Percentiles rank a stretch among this genome's conserved stretches.
phyloP scores from a whole-genome alignment of 1,140 invertebrate species.

The Pararge aegeria region DNA sequence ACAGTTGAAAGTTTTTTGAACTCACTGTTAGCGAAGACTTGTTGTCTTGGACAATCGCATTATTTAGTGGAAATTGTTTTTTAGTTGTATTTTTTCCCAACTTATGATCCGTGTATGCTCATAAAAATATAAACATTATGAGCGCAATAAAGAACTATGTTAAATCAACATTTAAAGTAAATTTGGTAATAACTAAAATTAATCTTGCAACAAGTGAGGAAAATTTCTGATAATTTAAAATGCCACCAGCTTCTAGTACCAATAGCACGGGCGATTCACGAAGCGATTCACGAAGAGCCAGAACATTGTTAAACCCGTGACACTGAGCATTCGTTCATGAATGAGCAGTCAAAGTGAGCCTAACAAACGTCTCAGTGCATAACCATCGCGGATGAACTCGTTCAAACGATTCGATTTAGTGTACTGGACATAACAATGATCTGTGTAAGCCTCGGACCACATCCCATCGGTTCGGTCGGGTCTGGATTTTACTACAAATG shows the following conservation, averaged over 20 bases:
- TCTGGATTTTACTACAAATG: too few species aligned
- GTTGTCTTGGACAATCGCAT: too few species aligned
- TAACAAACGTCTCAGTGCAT: constrained; percentile 33
- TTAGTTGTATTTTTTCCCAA: too few species aligned
- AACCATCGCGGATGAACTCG: constrained; percentile 24
- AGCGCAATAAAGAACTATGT: too few species aligned
- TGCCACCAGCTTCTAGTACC: background rate
- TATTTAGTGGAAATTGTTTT: too few species aligned
- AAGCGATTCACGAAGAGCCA: constrained; percentile 6
- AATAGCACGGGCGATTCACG: constrained; percentile 8
- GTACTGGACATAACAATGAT: constrained; percentile 23
- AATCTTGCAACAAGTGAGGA: background rate
- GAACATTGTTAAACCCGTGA: constrained; percentile 21
- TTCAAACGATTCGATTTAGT: constrained; percentile 26
- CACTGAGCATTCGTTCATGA: constrained; percentile 33
- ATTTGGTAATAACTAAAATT: too few species aligned
- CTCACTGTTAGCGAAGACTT: too few species aligned
- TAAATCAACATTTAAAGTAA: too few species aligned
- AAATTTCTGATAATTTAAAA: background rate
- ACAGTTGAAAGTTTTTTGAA: too few species aligned
- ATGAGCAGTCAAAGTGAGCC: constrained; percentile 43
- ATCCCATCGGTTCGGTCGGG: too few species aligned
- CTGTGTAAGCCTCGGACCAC: background rate
- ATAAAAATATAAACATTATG: too few species aligned
- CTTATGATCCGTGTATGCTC: too few species aligned